A percentile compares a stretch with the other conserved stretches of the same genome.
These are phyloP conservation scores for Phortica magna DNA, from an alignment of 2,888 invertebrate genomes.

Conservation along the genomic window DNA sequence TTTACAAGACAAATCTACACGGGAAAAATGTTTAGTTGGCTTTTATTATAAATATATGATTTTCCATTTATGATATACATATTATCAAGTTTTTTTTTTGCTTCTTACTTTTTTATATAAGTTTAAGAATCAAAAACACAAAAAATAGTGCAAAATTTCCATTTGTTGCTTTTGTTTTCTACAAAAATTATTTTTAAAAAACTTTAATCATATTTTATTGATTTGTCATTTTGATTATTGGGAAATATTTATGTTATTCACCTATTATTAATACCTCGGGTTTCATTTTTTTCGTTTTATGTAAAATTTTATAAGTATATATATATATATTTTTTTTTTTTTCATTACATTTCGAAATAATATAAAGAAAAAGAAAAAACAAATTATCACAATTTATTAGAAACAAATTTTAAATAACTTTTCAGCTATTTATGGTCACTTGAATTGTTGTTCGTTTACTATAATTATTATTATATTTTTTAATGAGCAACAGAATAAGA, in stretches of 20 bases:
- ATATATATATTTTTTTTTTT: slow-evolving; percentile 3
- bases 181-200: not conserved
- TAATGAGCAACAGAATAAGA: slow-evolving; percentile 18
- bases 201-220: not conserved
- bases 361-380: slow-evolving; percentile 13
- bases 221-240: slow-evolving; percentile 8
- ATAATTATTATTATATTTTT: not conserved
- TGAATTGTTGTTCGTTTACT: slow-evolving; percentile 12
- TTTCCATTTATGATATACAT: slow-evolving; percentile 1
- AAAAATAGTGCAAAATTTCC: slow-evolving; percentile 23
- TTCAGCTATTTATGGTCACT: slow-evolving; percentile 23
- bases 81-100: not conserved
- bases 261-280: not conserved
- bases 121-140: not conserved
- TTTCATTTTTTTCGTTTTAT: not conserved
- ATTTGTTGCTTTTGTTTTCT: slow-evolving; percentile 19
- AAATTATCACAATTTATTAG: slow-evolving; percentile 32
- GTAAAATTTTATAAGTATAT: slow-evolving; percentile 16
- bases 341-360: slow-evolving; percentile 22
- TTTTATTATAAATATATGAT: slow-evolving; percentile 1
- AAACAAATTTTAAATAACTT: slow-evolving; percentile 35
- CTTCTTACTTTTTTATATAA: not conserved
- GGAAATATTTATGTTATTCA: not conserved
- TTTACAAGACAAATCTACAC: slow-evolving; percentile 15
- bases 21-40: not conserved